phyloP scores from a whole-genome alignment of 2,888 invertebrate genomes.

The Sphaerophoria taeniata region DNA sequence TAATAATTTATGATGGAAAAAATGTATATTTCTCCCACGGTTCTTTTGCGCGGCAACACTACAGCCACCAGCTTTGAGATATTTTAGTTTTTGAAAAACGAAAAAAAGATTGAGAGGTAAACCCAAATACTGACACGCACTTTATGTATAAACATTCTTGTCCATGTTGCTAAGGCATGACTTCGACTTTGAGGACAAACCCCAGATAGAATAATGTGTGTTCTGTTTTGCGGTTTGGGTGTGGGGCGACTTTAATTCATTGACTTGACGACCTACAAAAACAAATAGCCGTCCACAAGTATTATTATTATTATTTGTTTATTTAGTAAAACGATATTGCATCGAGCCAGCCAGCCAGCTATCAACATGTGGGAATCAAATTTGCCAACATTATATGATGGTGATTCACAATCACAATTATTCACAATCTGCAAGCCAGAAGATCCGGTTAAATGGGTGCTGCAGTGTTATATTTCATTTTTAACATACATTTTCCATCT shows the following conservation, averaged over 20 bases:
- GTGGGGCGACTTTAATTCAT: slow-evolving; percentile 34
- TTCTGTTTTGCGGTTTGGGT: slow-evolving; percentile 32
- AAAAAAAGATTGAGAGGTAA: slow-evolving; percentile 32
- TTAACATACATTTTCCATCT: slow-evolving; percentile 22
- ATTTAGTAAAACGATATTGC: slow-evolving; percentile 31
- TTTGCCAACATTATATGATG: slow-evolving; percentile 38
- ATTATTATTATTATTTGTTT: slow-evolving; percentile 21
- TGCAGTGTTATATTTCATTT: slow-evolving; percentile 17
- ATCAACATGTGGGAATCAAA: slow-evolving; percentile 57
- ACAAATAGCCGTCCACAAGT: slow-evolving; percentile 22
- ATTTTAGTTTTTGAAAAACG: slow-evolving; percentile 21
- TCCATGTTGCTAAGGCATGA: slow-evolving; percentile 17
- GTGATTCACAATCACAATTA: slow-evolving; percentile 45
- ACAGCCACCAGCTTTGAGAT: slow-evolving; percentile 36
- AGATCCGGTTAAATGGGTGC: slow-evolving; percentile 58
- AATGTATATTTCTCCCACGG: slow-evolving; percentile 68
- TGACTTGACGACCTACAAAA: slow-evolving; percentile 12
- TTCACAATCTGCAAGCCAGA: slow-evolving; percentile 23
- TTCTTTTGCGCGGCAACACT: slow-evolving; percentile 7
- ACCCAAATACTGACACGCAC: slow-evolving; percentile 15
- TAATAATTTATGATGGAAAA: slow-evolving; percentile 66
- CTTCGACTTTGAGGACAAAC: slow-evolving; percentile 34
- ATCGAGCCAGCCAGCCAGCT: background rate
- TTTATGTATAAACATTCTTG: slow-evolving; percentile 25
- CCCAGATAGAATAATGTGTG: slow-evolving; percentile 2